Conservation (phyloP, 2,797 vertebrate species). For the Hafferia zeledoni region DNA sequence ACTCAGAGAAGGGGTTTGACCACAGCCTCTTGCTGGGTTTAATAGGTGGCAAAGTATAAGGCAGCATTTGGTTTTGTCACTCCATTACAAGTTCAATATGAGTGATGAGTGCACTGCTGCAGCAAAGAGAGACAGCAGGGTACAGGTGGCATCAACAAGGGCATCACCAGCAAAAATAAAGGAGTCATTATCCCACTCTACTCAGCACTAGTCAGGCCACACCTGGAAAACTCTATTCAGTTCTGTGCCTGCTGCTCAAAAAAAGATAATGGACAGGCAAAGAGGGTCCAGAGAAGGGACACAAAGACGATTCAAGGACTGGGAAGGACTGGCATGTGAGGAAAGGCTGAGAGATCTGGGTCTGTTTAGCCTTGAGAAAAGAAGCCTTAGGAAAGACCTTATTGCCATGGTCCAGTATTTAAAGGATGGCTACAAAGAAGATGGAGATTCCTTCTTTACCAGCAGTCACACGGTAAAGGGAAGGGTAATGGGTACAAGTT, state of each 20-base stretch:
- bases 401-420: background rate
- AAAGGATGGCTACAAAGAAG: background rate
- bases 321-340: background rate
- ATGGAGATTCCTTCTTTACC: background rate
- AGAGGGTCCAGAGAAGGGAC: background rate
- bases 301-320: background rate
- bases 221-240: background rate
- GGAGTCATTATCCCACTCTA: background rate
- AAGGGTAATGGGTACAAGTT: background rate
- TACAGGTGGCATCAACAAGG: background rate
- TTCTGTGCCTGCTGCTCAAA: background rate
- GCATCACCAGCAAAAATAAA: background rate
- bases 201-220: background rate
- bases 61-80: background rate
- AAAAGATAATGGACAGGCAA: background rate
- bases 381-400: background rate
- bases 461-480: background rate
- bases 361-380: background rate
- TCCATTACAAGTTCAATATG: background rate
- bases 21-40: background rate
- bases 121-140: background rate
- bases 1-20: background rate
- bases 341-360: background rate
- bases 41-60: background rate
- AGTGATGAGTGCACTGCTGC: background rate